Evolutionary conservation across 2,888 invertebrate genomes (phyloP), one percentile per base, ranked within the genome.

Genomic region (Drosophila leonis): DNA sequence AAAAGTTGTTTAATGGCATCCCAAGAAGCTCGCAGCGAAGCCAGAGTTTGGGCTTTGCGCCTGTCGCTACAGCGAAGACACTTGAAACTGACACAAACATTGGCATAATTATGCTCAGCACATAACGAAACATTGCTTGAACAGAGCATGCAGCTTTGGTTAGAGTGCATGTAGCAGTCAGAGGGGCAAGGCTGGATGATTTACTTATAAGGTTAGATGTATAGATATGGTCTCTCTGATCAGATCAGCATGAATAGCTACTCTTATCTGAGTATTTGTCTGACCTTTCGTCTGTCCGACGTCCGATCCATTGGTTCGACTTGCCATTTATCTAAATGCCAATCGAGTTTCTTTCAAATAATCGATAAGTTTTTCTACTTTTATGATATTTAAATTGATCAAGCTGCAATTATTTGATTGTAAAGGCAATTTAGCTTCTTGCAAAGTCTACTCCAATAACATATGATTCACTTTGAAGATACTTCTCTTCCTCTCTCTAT

Each of bases 71-170:
- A 31, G 44, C 27, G n/a, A 24, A 68, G 37, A 29, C 60, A 77
- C 79, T 82, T 82, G 82, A 72, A 75, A 76, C 70, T 75, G 72
- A 67, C 75, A 75, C 79, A 70, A 73, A 76, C 76, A 88, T 79
- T 88, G 83, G 61, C 82, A 84, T 82, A 82, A 80, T 80, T 76
- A 37, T 20, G 33, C 49, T 18, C 31, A 31, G 49, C 31, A 49
- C 48, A n/a, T 18, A 49, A 1, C 18, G 48, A 27, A n/a, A n/a
- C 27, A 29, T n/a, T 27, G 48, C 1, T 6, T 1, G 18, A 31
- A 1, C 49, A 31, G 49, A 20, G 31, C 13, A 20, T 49, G 20
- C 18, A 18, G 13, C 4, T 31, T 20, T 48, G 27, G 9, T 10
- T 1, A 1, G 0, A 29, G n/a, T n/a, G n/a, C 9, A 29, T 29